Conservation (phyloP, 2,888 invertebrate species). For the Drosophila kanekoi region DNA sequence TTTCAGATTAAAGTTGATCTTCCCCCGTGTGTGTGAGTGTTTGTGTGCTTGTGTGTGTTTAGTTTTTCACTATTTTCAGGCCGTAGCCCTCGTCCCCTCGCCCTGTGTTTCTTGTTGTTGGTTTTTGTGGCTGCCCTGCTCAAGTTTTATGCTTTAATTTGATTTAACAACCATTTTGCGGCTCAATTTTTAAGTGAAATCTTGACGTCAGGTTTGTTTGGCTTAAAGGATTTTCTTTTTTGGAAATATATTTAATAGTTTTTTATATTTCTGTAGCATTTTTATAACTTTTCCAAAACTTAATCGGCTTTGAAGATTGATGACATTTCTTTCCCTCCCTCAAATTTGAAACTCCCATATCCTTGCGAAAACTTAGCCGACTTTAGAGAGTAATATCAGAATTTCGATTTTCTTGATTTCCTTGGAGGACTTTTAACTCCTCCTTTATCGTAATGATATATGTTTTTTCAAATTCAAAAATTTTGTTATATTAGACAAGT, state of each 20-base stretch:
- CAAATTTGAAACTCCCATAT: too few relatives aligned
- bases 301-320: too few relatives aligned
- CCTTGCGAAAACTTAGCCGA: too few relatives aligned
- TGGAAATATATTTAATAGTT: not conserved
- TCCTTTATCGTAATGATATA: too few relatives aligned
- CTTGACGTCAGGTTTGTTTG: not conserved
- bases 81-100: not conserved
- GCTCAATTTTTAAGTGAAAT: conserved; percentile 23
- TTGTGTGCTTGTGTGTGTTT: conserved; percentile 1
- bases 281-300: not conserved
- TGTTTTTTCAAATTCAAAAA: too few relatives aligned
- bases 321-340: too few relatives aligned
- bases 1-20: conserved; percentile 75
- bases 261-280: not conserved
- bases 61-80: conserved; percentile 34
- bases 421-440: too few relatives aligned
- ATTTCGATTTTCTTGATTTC: too few relatives aligned
- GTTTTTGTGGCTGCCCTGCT: conserved; percentile 13
- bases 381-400: too few relatives aligned
- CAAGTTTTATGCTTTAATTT: conserved; percentile 64
- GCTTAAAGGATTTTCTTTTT: conserved; percentile 7
- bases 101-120: not conserved
- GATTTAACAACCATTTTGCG: conserved; percentile 46
- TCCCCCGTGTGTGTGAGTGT: too few relatives aligned
- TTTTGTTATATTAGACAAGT: too few relatives aligned